Base-by-base conservation (phyloP, 2,888 invertebrate species). In the Chirona hameri region DNA sequence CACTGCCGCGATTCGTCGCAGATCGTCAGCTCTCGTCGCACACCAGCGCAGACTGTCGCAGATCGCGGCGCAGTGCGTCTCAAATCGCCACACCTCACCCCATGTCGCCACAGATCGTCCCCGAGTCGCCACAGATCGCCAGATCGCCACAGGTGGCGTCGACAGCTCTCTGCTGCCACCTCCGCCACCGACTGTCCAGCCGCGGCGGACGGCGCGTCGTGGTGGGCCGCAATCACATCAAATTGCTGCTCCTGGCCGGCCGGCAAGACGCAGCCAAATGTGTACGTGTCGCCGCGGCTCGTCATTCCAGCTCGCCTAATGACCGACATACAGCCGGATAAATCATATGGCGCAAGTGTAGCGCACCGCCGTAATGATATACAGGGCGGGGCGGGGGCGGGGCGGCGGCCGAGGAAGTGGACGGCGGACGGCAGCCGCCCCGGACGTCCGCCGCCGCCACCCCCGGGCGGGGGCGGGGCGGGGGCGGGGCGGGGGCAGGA, bases 191-290 rank as follows among this genome's bases (percentile, higher is more conserved):
- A 69, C 69, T 69, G 69, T 29, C 29, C 14, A 29, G 10, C 69
- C 12, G 39, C 7, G 7, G 39, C 39, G 46, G 39, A 14, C 69
- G 69, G 15, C 29, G 29, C 69, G 15, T 14, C 29, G n/a, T 29
- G 29, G 29, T 29, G 69, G 3, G 29, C 48, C 48, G 15, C 69
- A 69, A 29, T 29, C 69, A n/a, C 69, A 60, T 7, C 69, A 69
- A 69, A 69, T 69, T 69, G 69, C 29, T 29, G 69, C 69, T 69
- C 14, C 69, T 69, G 69, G 69, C 69, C 69, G 12, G 48, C 14
- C 69, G 69, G 69, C 69, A 69, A 69, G 69, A 69, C 69, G 69
- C 69, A 10, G 69, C 69, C 69, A 69, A 69, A 69, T 69, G 69
- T 29, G 69, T 29, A 69, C 69, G 69, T 69, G 69, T 69, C 69